A percentile compares a stretch with the other conserved stretches of the same genome.
phyloP scores from a whole-genome alignment of 2,113 vertebrate genomes.

The Odontesthes bonariensis region DNA sequence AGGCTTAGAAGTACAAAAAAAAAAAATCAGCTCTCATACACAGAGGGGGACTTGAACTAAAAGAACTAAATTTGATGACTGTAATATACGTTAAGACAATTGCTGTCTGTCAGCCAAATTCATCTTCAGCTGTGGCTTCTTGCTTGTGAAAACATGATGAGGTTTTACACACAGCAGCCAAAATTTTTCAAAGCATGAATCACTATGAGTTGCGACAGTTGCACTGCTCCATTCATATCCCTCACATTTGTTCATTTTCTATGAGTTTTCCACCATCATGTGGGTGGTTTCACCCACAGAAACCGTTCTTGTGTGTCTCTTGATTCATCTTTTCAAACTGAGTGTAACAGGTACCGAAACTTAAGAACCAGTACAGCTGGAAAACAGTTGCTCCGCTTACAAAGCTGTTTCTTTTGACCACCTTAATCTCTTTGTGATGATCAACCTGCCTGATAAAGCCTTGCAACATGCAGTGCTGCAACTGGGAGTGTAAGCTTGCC shows the following conservation, averaged over 20 bases:
- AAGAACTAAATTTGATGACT: neutral
- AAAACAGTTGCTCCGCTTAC: constrained; percentile 10
- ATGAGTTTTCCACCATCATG: constrained; percentile 12
- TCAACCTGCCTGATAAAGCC: constrained; percentile 2
- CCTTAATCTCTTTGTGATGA: constrained; percentile 32
- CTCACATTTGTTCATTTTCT: neutral
- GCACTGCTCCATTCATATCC: neutral
- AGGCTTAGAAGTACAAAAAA: neutral
- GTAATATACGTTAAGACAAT: neutral
- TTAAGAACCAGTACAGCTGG: constrained; percentile 26
- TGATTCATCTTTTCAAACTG: constrained; percentile 37
- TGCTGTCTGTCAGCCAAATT: neutral
- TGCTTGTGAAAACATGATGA: neutral
- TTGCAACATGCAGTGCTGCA: neutral
- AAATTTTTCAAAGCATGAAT: neutral
- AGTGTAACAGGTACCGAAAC: constrained; percentile 35
- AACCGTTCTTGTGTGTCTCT: constrained; percentile 33
- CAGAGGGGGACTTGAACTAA: neutral
- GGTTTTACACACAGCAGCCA: neutral
- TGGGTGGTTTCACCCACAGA: constrained; percentile 17
- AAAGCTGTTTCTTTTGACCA: constrained; percentile 19
- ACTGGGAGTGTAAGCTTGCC: neutral
- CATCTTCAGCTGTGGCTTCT: neutral
- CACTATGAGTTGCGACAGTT: neutral
- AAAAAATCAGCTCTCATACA: neutral